These are phyloP conservation scores for Stenoptilia bipunctidactyla DNA, from an alignment of 2,888 invertebrate species.

Conservation along the genomic window DNA sequence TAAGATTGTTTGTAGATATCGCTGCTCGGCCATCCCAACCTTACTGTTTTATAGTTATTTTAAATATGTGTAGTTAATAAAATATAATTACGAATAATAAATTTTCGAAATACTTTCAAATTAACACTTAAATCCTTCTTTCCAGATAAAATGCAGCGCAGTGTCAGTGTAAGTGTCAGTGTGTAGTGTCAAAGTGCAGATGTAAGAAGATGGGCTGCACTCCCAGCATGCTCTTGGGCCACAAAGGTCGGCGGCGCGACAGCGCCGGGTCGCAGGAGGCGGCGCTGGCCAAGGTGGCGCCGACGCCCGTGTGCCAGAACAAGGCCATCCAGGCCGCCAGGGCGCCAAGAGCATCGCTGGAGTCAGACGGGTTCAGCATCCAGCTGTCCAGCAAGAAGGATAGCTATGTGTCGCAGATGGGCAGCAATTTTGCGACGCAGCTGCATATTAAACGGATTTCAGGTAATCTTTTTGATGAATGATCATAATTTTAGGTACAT, in stretches of 20 bases:
- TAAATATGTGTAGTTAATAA: no score
- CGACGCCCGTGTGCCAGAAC: constrained; percentile 49
- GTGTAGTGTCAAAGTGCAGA: constrained; percentile 29
- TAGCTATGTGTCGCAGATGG: constrained; percentile 68
- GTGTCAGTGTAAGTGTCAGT: constrained; percentile 38
- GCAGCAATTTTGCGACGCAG: constrained; percentile 64
- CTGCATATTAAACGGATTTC: constrained; percentile 65
- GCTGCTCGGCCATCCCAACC: no score
- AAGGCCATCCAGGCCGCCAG: constrained; percentile 57
- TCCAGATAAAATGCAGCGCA: constrained; percentile 29
- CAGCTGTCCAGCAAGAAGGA: constrained; percentile 64
- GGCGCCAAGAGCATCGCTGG: constrained; percentile 58
- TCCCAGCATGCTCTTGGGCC: constrained; percentile 74
- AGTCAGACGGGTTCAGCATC: constrained; percentile 65
- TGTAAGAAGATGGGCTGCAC: constrained; percentile 71
- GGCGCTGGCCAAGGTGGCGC: constrained; percentile 54
- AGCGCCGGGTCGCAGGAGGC: constrained; percentile 64
- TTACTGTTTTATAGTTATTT: no score
- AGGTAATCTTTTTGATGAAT: no score
- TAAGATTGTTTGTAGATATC: no score
- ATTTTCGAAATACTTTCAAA: no score
- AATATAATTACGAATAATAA: no score
- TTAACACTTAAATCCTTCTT: no score
- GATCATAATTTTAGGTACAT: no score
- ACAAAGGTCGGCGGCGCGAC: constrained; percentile 70